phyloP scores from a whole-genome alignment of 2,888 invertebrate genomes.

The Leptopterna dolabrata region DNA sequence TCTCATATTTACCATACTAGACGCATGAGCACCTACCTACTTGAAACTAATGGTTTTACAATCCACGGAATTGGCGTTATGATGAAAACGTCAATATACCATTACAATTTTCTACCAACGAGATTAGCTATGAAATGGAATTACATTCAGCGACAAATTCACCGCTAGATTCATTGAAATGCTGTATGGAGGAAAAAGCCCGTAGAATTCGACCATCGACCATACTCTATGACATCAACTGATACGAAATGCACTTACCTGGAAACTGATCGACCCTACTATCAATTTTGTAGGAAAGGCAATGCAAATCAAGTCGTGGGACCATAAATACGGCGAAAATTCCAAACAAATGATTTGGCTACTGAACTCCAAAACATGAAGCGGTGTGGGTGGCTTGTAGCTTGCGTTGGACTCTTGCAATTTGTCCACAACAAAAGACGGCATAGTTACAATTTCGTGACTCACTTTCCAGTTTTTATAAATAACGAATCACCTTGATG shows the following conservation, averaged over 20 bases:
- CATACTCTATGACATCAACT: no score
- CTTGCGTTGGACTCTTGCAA: conserved; percentile 32
- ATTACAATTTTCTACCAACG: no score
- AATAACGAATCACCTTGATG: not conserved
- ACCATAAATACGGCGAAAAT: conserved; percentile 75
- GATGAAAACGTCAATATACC: no score
- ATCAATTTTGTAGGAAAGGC: conserved; percentile 72
- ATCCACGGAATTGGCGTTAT: no score
- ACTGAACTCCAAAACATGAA: conserved; percentile 60
- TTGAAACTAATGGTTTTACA: no score
- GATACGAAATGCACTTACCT: conserved; percentile 67
- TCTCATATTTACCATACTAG: no score
- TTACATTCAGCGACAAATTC: no score
- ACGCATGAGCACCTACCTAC: no score
- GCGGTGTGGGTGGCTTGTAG: conserved; percentile 65
- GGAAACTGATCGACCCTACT: conserved; percentile 71
- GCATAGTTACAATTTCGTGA: not conserved
- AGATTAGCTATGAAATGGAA: no score
- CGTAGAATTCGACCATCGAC: no score
- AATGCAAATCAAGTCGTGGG: conserved; percentile 73
- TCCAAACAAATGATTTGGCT: conserved; percentile 60
- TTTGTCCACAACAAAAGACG: conserved; percentile 6
- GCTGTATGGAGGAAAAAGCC: no score
- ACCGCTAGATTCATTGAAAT: no score
- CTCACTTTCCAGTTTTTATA: not conserved